Evolutionary conservation across 1,140 invertebrate species (phyloP).

Genomic region (Listronotus oregonensis): DNA sequence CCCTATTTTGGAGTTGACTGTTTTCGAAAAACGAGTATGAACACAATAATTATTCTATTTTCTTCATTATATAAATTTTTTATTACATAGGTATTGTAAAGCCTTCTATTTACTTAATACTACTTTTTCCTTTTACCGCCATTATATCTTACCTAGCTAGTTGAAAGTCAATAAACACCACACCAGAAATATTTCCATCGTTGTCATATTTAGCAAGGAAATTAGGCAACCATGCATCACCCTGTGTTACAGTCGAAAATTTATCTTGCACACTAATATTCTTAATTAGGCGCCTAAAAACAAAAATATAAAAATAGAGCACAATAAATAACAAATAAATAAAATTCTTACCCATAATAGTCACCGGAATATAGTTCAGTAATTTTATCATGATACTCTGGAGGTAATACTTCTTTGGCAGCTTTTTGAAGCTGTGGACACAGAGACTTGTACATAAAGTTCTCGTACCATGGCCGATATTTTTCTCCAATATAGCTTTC

Average conservation of each 20-base stretch:
- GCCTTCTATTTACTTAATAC: too few relatives aligned
- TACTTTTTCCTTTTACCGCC: not conserved
- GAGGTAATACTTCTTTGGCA: constrained; percentile 65
- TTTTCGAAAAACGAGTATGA: too few relatives aligned
- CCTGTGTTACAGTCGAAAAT: constrained; percentile 67
- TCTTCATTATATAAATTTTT: too few relatives aligned
- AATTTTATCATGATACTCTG: constrained; percentile 62
- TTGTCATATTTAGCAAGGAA: constrained; percentile 64
- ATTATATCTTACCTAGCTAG: constrained; percentile 58
- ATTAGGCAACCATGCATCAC: constrained; percentile 76
- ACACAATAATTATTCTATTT: too few relatives aligned
- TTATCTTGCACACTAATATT: constrained; percentile 26
- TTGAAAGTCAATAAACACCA: constrained; percentile 73
- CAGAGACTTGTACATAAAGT: constrained; percentile 62
- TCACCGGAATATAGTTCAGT: constrained; percentile 61
- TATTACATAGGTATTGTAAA: too few relatives aligned
- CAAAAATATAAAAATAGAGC: too few relatives aligned
- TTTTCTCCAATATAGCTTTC: constrained; percentile 66
- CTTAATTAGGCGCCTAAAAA: too few relatives aligned
- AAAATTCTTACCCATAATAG: constrained; percentile 53
- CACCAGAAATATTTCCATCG: constrained; percentile 39
- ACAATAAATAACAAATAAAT: not conserved
- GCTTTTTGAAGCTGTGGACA: constrained; percentile 64
- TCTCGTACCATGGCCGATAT: constrained; percentile 66
- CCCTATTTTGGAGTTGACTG: too few relatives aligned